Evolutionary conservation across 2,797 vertebrate genomes (phyloP).

Genomic region (Eospalax fontanierii): DNA sequence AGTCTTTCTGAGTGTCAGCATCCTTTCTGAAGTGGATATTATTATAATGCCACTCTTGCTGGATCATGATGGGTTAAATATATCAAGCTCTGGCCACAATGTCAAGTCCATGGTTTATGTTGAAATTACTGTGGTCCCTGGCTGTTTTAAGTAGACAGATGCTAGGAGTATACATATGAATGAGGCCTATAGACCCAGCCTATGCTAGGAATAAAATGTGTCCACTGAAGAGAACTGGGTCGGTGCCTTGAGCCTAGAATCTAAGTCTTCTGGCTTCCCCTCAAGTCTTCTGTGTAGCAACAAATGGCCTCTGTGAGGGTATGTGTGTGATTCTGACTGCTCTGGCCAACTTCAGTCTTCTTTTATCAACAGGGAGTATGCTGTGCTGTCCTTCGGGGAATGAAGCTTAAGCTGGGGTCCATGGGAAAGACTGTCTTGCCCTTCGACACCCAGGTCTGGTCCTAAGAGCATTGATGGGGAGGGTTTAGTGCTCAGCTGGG

Average conservation of each 20-base stretch:
- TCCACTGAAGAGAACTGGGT: background rate
- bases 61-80: background rate
- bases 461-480: background rate
- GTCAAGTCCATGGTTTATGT: background rate
- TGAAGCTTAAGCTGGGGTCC: slow-evolving; percentile 91
- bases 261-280: background rate
- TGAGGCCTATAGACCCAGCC: no score
- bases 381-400: slow-evolving; percentile 88
- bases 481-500: background rate
- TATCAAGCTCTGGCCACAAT: background rate
- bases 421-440: slow-evolving; percentile 90
- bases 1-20: background rate
- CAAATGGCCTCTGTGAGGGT: background rate
- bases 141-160: background rate
- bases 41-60: background rate
- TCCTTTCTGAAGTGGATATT: background rate
- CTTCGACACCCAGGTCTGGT: slow-evolving; percentile 92
- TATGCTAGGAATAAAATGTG: background rate
- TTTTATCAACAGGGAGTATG: slow-evolving; percentile 88
- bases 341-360: background rate
- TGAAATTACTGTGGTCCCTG: background rate
- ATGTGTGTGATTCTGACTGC: background rate
- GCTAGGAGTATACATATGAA: background rate
- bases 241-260: no score
- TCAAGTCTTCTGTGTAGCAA: no score